Evolutionary conservation across 1,140 invertebrate species (phyloP).

Genomic region (Penaeus indicus): DNA sequence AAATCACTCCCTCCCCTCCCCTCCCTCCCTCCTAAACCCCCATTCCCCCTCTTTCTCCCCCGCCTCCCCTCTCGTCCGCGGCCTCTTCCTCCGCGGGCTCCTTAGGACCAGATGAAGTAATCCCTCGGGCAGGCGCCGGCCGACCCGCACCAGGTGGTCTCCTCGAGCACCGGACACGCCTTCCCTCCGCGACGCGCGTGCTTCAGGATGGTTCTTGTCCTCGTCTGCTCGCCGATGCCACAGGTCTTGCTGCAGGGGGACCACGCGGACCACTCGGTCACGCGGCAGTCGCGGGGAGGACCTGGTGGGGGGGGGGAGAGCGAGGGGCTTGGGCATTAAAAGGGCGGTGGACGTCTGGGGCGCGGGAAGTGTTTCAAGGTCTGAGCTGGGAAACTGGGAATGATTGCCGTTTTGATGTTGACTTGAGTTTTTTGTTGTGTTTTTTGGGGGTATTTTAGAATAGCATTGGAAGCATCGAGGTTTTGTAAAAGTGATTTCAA

Average conservation of each 20-base stretch:
- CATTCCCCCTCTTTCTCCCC: neutral
- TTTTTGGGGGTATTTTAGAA: too few relatives aligned
- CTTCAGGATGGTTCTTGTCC: slow-evolving; percentile 81
- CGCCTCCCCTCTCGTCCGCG: neutral
- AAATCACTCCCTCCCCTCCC: too few relatives aligned
- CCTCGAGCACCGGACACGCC: slow-evolving; percentile 83
- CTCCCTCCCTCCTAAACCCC: too few relatives aligned
- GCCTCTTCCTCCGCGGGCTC: neutral
- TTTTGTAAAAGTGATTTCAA: too few relatives aligned
- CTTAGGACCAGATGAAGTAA: slow-evolving; percentile 73
- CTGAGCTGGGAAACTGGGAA: too few relatives aligned
- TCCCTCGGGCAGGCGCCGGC: slow-evolving; percentile 77
- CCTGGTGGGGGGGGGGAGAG: slow-evolving; percentile 18
- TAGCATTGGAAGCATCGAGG: too few relatives aligned
- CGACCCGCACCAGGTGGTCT: slow-evolving; percentile 89
- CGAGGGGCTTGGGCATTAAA: too few relatives aligned
- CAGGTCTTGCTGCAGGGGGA: slow-evolving; percentile 86
- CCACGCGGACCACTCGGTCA: slow-evolving; percentile 90
- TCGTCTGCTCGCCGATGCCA: slow-evolving; percentile 87
- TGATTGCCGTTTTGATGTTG: too few relatives aligned
- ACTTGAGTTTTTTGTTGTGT: too few relatives aligned
- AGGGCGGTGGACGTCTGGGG: too few relatives aligned
- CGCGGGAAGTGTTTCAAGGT: too few relatives aligned
- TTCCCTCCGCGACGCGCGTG: slow-evolving; percentile 82
- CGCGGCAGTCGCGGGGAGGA: slow-evolving; percentile 81